Evolutionary conservation across 1,140 invertebrate genomes (phyloP), one percentile per base, ranked within the genome.

Genomic region (Drosophila miranda): DNA sequence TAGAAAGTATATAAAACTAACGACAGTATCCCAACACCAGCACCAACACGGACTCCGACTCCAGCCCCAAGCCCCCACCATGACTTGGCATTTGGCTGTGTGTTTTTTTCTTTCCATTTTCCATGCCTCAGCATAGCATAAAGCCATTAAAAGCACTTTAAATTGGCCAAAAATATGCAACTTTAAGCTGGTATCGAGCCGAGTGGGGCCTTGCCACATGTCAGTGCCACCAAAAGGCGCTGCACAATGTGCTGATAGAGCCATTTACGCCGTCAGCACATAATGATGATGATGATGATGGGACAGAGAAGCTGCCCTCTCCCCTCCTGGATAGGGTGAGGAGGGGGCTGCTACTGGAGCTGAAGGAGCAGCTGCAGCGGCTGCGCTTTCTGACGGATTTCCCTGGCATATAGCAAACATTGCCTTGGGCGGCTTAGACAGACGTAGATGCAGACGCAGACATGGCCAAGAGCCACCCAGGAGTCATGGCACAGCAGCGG

Each of bases 191-290:
- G 59, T 61, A 34, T 56, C 74, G 42, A 38, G 11, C 21, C 6
- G 38, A 45, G 49, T 52, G 50, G 52, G 52, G 54, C 41, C 72
- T 62, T 23, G 34, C 19, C 70, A 79, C 80, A 79, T 68, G 66
- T 75, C 79, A 83, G 63, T 71, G 56, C 59, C 75, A 78, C 60
- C 56, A 77, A 69, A 63, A 72, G 64, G 54, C 58, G 56, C 50
- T 50, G 51, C 75, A 84, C 62, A 66, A 74, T 75, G 81, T 72
- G 81, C 81, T 86, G 81, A 86, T 86, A 86, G 81, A 86, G 81
- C 81, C 81, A 86, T 86, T 86, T 86, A 86, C 81, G 81, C 82
- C 81, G 81, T 86, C 81, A 86, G 81, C 81, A 86, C 81, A 86
- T 86, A 86, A 86, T 86, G 82, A 86, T 86, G 81, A 76, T 86